A percentile compares a stretch with the other conserved stretches of the same genome.
phyloP scores from a whole-genome alignment of 1,140 invertebrate genomes.

The Vanessa atalanta region DNA sequence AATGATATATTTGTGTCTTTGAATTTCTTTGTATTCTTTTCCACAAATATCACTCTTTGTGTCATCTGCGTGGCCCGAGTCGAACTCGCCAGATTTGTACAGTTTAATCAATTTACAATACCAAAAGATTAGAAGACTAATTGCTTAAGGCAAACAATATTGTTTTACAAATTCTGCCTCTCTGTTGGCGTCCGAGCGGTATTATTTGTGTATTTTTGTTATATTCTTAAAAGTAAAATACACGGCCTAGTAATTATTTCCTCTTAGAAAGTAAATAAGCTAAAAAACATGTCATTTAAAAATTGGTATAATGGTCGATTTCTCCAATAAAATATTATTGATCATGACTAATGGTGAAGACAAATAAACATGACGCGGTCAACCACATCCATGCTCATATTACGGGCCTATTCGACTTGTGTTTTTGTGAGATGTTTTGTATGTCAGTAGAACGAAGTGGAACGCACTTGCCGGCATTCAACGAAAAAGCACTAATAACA shows the following conservation, averaged over 20 bases:
- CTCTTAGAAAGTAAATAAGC: not conserved
- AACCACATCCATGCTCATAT: slow-evolving; percentile 34
- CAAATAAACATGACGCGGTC: slow-evolving; percentile 46
- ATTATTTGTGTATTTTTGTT: not conserved
- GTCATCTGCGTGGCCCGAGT: too few species aligned
- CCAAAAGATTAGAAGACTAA: too few species aligned
- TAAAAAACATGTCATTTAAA: not conserved
- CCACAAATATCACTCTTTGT: too few species aligned
- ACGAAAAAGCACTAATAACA: slow-evolving; percentile 28
- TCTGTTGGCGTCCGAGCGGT: too few species aligned
- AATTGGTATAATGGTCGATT: slow-evolving; percentile 31
- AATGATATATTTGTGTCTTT: too few species aligned
- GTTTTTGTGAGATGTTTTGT: slow-evolving; percentile 47
- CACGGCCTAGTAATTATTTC: not conserved
- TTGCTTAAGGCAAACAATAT: too few species aligned
- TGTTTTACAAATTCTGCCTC: too few species aligned
- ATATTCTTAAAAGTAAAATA: not conserved
- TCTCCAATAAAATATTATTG: slow-evolving; percentile 43
- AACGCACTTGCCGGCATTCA: slow-evolving; percentile 42
- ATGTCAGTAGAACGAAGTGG: slow-evolving; percentile 48
- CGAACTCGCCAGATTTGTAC: too few species aligned
- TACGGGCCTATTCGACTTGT: slow-evolving; percentile 36
- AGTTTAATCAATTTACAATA: too few species aligned
- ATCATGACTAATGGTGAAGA: slow-evolving; percentile 48
- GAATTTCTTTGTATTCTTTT: too few species aligned